Percentiles rank a stretch among this genome's conserved stretches.
Conservation (phyloP, 2,797 vertebrate genomes). For the Hylomyscus alleni region DNA sequence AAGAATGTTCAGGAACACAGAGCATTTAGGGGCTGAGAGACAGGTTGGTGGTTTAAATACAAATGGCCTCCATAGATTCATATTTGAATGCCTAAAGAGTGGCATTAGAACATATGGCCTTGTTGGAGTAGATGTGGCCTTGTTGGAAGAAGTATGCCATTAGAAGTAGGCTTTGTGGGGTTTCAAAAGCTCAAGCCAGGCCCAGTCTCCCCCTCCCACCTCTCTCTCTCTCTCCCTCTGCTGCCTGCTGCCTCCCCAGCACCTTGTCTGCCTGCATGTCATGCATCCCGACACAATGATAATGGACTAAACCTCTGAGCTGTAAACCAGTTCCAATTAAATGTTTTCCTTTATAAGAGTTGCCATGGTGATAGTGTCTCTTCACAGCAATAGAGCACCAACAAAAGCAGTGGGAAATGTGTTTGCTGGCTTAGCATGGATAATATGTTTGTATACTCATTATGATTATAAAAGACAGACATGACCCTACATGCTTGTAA, state of each 20-base stretch:
- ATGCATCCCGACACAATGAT: not conserved
- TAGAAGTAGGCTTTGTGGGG: too few species aligned
- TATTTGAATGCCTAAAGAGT: not conserved
- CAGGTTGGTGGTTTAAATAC: not conserved
- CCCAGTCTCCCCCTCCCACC: not conserved
- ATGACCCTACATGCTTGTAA: not conserved
- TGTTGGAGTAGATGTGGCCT: too few species aligned
- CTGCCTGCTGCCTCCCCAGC: not conserved
- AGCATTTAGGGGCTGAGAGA: not conserved
- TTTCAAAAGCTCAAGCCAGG: not conserved
- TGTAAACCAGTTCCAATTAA: not conserved
- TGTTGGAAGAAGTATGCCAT: not conserved
- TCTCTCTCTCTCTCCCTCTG: not conserved
- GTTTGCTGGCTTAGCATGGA: not conserved
- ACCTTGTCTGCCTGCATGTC: not conserved
- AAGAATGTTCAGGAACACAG: not conserved
- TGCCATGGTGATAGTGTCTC: not conserved
- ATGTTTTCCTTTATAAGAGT: not conserved
- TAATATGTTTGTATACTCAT: not conserved
- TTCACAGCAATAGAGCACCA: not conserved
- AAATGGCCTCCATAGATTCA: not conserved
- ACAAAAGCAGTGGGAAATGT: not conserved
- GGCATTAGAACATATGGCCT: too few species aligned
- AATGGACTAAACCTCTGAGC: not conserved
- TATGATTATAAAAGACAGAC: not conserved